Base-by-base conservation (phyloP, 2,113 vertebrate genomes). In the Formicarius rufipectus region DNA sequence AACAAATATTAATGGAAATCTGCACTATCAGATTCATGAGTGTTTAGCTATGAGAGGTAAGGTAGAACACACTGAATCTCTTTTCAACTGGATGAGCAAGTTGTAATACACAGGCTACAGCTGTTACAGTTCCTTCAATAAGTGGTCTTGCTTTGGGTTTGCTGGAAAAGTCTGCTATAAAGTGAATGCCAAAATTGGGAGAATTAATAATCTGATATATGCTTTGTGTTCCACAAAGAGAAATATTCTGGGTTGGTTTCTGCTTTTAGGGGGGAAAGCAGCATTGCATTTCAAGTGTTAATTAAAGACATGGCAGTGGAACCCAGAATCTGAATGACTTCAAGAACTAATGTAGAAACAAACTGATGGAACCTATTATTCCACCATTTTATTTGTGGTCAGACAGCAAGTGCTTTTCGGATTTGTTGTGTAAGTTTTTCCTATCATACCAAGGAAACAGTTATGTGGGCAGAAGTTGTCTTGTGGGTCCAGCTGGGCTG, bases 1-100 rank as follows among this genome's bases (percentile, higher is more conserved):
- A 91, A 91, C 18, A 93, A 86, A 27, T 58, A 2, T 12, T 66
- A 52, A 67, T 39, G 59, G 60, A 90, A 95, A 72, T 75, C 44
- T 74, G 17, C 17, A 9, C 42, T 88, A 80, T 40, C 69, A 91
- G 30, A 24, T 37, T 67, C 69, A 47, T 50, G 59, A 66, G 62
- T 60, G 37, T 62, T 90, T 63, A 45, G 60, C 12, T 60, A 4
- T 23, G 12, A 0, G 1, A 93, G 55, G 30, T 68, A 39, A 81
- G 56, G 76, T 37, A 47, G 76, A 78, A 90, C 76, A 10, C 9
- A 50, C 30, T n/a, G 33, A 71, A 27, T 37, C 47, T 83, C 39
- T 88, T 87, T 91, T 79, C 64, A 89, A 4, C 18, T 64, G 22
- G 10, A 25, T 85, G 19, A 71, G 33, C 39, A 81, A 71, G 5